Percentiles rank a stretch among this genome's conserved stretches.
phyloP scores from a whole-genome alignment of 2,888 invertebrate genomes.

The Drosophila mimetica region DNA sequence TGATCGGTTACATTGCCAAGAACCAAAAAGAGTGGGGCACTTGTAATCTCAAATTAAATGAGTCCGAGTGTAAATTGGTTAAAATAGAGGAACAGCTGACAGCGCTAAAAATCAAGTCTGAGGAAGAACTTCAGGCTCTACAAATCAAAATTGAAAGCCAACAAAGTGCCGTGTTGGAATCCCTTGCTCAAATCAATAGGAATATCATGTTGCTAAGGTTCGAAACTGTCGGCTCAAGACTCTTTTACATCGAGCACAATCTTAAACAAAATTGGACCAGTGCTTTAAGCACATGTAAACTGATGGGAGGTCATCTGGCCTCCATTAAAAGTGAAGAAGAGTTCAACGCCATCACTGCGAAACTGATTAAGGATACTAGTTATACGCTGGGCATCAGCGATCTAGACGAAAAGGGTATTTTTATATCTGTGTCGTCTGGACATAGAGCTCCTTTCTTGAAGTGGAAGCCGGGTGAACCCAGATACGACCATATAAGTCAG shows the following conservation, averaged over 20 bases:
- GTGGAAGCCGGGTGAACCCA: conserved; percentile 5
- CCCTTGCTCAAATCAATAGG: background rate
- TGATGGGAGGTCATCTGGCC: conserved; percentile 4
- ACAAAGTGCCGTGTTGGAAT: background rate
- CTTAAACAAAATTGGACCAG: background rate
- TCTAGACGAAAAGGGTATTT: background rate
- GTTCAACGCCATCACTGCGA: background rate
- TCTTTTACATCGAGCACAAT: background rate
- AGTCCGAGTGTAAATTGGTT: background rate
- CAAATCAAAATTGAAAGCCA: background rate
- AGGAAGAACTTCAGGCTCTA: too few species aligned
- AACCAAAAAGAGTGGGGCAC: conserved; percentile 9
- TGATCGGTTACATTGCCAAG: conserved; percentile 8
- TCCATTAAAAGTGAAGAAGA: background rate
- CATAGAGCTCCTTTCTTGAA: conserved; percentile 7
- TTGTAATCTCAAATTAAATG: background rate
- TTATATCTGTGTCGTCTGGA: conserved; percentile 4
- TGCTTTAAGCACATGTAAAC: background rate
- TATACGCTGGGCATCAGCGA: conserved; percentile 11
- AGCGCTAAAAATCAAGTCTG: background rate
- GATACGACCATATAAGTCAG: rapidly evolving
- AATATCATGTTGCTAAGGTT: background rate
- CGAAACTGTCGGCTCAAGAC: background rate
- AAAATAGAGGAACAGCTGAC: background rate
- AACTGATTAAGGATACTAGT: background rate